Conservation (phyloP, 2,888 invertebrate genomes). For the Ophioninae sp. region DNA sequence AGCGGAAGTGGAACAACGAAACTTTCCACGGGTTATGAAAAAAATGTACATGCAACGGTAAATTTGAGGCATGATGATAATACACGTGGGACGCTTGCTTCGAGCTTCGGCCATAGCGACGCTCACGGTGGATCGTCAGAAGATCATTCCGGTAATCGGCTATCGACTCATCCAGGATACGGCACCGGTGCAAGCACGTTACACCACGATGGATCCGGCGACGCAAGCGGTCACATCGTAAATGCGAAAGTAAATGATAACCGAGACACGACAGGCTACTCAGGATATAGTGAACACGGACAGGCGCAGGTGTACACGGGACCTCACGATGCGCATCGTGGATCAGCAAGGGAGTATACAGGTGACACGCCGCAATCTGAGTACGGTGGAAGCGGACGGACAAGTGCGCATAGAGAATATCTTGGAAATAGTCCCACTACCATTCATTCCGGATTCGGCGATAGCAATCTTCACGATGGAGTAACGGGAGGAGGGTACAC, state of each 20-base stretch:
- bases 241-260: neutral
- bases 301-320: conserved; percentile 34
- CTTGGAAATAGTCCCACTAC: conserved; percentile 31
- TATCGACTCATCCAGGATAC: conserved; percentile 22
- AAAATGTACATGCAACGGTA: conserved; percentile 16
- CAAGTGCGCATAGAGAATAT: conserved; percentile 7
- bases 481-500: conserved; percentile 13
- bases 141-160: conserved; percentile 36
- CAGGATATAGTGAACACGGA: conserved; percentile 45
- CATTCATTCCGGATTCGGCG: conserved; percentile 7
- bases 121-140: conserved; percentile 38
- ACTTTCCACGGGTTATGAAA: neutral
- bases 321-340: conserved; percentile 19
- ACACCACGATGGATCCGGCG: conserved; percentile 6
- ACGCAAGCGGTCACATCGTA: neutral
- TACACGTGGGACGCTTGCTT: neutral
- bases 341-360: conserved; percentile 21
- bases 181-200: conserved; percentile 11
- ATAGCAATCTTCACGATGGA: conserved; percentile 8
- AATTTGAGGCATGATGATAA: conserved; percentile 30
- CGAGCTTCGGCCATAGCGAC: conserved; percentile 33
- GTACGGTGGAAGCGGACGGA: conserved; percentile 24
- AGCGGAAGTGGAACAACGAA: neutral
- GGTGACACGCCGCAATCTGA: conserved; percentile 29
- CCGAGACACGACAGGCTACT: conserved; percentile 1